Evolutionary conservation across 2,888 invertebrate genomes (phyloP).

Genomic region (Chloroclysta siterata): DNA sequence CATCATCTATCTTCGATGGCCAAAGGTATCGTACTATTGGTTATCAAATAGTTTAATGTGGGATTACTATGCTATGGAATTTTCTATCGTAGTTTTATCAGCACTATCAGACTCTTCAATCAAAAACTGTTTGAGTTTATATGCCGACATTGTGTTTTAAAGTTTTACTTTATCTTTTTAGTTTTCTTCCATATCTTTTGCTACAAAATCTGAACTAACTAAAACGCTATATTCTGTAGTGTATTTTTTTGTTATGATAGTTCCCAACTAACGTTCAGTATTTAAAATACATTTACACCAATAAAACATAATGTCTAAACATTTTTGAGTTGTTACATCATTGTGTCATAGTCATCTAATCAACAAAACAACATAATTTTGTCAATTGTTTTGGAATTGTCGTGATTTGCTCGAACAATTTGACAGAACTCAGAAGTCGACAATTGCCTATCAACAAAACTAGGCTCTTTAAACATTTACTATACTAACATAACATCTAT

Average conservation of each 20-base stretch:
- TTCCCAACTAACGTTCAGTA: background rate
- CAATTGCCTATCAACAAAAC: background rate
- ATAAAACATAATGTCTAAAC: slow-evolving; percentile 10
- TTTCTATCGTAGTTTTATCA: slow-evolving; percentile 25
- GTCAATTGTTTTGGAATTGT: slow-evolving; percentile 6
- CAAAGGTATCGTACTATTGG: slow-evolving; percentile 16
- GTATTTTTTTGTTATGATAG: background rate
- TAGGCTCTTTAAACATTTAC: background rate
- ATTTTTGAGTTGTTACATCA: background rate
- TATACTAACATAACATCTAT: background rate
- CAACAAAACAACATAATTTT: background rate
- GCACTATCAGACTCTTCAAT: slow-evolving; percentile 23
- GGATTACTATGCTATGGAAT: slow-evolving; percentile 20
- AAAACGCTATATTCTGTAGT: background rate
- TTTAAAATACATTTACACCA: slow-evolving; percentile 5
- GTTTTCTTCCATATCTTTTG: slow-evolving; percentile 12
- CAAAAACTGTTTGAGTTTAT: slow-evolving; percentile 15
- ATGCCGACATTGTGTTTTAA: slow-evolving; percentile 16
- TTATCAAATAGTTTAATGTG: slow-evolving; percentile 23
- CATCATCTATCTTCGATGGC: background rate
- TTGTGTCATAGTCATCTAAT: slow-evolving; percentile 8
- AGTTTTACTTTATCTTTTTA: slow-evolving; percentile 12
- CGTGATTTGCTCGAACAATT: slow-evolving; percentile 1
- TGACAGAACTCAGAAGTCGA: background rate
- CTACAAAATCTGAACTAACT: background rate